Conservation (phyloP, 1,140 invertebrate species). For the Rhizoglyphus robini region DNA sequence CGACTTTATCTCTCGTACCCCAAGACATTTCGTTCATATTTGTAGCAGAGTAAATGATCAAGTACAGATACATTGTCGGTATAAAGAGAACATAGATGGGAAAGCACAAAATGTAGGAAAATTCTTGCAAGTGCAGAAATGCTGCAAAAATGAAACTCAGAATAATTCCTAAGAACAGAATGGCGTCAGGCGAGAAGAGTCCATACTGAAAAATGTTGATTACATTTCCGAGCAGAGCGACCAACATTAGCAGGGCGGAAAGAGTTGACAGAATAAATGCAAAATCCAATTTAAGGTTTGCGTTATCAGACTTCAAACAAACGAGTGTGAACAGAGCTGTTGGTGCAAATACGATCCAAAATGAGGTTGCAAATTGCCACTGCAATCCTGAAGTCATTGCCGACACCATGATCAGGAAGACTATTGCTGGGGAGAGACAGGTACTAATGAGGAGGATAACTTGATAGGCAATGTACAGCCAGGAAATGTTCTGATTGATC, state of each 20-base stretch:
- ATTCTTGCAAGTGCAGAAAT: conserved; percentile 93
- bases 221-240: conserved; percentile 79
- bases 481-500: conserved; percentile 45
- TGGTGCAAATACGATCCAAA: conserved; percentile 36
- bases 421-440: conserved; percentile 47
- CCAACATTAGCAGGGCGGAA: conserved; percentile 81
- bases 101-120: conserved; percentile 84
- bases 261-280: conserved; percentile 57
- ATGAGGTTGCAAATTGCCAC: conserved; percentile 39
- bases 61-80: conserved; percentile 94
- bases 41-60: conserved; percentile 94
- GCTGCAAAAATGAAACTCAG: conserved; percentile 92
- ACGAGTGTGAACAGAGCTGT: conserved; percentile 37
- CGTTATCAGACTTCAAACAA: conserved; percentile 37
- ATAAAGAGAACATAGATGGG: conserved; percentile 92
- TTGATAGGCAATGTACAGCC: conserved; percentile 42
- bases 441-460: conserved; percentile 41
- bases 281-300: conserved; percentile 43
- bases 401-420: conserved; percentile 49
- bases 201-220: conserved; percentile 85
- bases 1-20: conserved; percentile 71
- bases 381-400: conserved; percentile 43
- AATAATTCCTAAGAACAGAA: conserved; percentile 85
- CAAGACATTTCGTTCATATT: conserved; percentile 97
- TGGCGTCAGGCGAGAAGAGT: conserved; percentile 88